Percentiles rank a stretch among this genome's conserved stretches.
phyloP scores from a whole-genome alignment of 2,888 invertebrate species.

The Meloe dianella region DNA sequence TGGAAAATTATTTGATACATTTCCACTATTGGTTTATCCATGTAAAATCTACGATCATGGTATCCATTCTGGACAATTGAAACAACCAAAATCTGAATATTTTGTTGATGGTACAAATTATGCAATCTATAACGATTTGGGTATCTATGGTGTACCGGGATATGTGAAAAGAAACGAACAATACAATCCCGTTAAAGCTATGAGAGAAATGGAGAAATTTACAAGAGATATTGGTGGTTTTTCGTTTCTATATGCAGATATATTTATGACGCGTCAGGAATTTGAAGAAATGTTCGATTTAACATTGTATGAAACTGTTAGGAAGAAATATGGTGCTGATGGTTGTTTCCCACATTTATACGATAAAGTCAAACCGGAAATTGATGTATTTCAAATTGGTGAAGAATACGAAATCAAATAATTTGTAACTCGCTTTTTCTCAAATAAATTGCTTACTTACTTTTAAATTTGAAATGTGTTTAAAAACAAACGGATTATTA shows the following conservation, averaged over 20 bases:
- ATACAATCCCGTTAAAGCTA: constrained; percentile 69
- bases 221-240: constrained; percentile 71
- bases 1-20: constrained; percentile 68
- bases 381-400: constrained; percentile 68
- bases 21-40: constrained; percentile 73
- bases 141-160: constrained; percentile 73
- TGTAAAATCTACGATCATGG: constrained; percentile 71
- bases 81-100: constrained; percentile 64
- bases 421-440: constrained; percentile 24
- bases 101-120: constrained; percentile 70
- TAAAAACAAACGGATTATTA: constrained; percentile 98
- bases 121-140: constrained; percentile 75
- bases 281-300: constrained; percentile 75
- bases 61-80: constrained; percentile 65
- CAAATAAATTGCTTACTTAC: constrained; percentile 53
- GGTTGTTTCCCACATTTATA: constrained; percentile 70
- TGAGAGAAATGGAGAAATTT: constrained; percentile 74
- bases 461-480: constrained; percentile 94
- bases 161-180: constrained; percentile 64
- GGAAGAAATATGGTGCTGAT: constrained; percentile 66
- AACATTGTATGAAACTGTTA: constrained; percentile 66
- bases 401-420: constrained; percentile 43
- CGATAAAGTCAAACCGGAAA: constrained; percentile 72
- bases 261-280: constrained; percentile 70
- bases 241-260: constrained; percentile 74